Base-by-base conservation (phyloP, 2,797 vertebrate genomes). In the Sitta carolinensis region DNA sequence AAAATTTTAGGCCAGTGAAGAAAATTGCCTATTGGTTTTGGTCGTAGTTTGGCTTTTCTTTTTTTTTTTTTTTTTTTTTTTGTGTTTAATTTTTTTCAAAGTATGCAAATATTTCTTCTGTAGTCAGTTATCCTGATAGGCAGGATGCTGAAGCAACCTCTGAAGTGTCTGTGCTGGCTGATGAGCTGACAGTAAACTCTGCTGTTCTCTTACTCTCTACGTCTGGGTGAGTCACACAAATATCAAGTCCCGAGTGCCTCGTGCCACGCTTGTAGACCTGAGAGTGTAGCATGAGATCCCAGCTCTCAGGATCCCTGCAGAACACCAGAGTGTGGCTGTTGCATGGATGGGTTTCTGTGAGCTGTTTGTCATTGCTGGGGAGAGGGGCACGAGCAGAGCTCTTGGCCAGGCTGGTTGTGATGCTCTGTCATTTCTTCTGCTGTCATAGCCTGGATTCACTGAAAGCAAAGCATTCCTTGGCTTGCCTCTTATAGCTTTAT, bases 211-310 rank as follows among this genome's bases (percentile, higher is more conserved):
- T 76, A 3, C 67, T 85, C 61, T 83, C 75, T 2, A 0, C 57
- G 11, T 89, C 67, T 74, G 83, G 84, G 50, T 96, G 85, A 97
- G 85, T 90, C 77, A 69, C 52, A 13, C 62, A 45, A 84, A 79
- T 68, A 51, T 7, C 74, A 21, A 55, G 21, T 55, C 66, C 48
- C 32, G 32, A 36, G 42, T 22, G 74, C 57, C 51, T 77, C 10
- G 27, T 73, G 73, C 70, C 83, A 62, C 16, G 30, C 51, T 70
- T 57, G 54, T 18, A 66, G 74, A n/a, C 54, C 51, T 70, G 10
- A 26, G 68, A 22, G 59, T 8, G 40, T 21, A 63, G 48, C 47
- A 13, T 43, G 58, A 85, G 78, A 74, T 59, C 59, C 17, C 64
- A 87, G 16, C 52, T 87, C 50, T 85, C 30, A 61, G 92, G 74